phyloP scores from a whole-genome alignment of 2,888 invertebrate genomes.

The Erebia epiphron region DNA sequence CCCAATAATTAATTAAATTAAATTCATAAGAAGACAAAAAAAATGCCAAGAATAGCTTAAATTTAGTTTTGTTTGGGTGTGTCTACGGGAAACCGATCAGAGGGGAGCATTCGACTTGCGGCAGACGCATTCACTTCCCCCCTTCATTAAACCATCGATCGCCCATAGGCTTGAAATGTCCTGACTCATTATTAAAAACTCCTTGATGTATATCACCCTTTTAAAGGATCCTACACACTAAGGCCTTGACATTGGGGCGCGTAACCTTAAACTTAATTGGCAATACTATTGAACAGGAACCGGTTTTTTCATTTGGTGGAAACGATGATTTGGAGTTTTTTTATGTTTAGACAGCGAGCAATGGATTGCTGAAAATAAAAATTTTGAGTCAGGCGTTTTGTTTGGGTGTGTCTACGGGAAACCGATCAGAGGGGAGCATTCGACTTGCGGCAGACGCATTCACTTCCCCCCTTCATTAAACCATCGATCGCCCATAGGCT shows the following conservation, averaged over 20 bases:
- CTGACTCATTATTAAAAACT: slow-evolving; percentile 48
- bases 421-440: slow-evolving; percentile 36
- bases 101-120: slow-evolving; percentile 44
- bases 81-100: slow-evolving; percentile 28
- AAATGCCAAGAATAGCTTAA: slow-evolving; percentile 31
- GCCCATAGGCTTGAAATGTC: slow-evolving; percentile 60
- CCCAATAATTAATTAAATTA: too few relatives aligned
- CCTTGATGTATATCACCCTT: slow-evolving; percentile 26
- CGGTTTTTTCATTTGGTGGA: neutral
- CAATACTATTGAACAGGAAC: neutral
- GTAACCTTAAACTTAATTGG: neutral
- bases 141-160: slow-evolving; percentile 63
- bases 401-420: too few relatives aligned
- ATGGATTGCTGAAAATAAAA: too few relatives aligned
- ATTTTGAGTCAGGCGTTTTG: too few relatives aligned
- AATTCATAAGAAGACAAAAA: too few relatives aligned
- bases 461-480: slow-evolving; percentile 52
- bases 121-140: slow-evolving; percentile 55
- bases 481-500: slow-evolving; percentile 66
- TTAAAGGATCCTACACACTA: neutral
- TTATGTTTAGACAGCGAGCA: too few relatives aligned
- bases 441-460: slow-evolving; percentile 55
- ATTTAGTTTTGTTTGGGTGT: slow-evolving; percentile 34
- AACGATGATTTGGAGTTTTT: too few relatives aligned
- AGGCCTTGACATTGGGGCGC: neutral